Evolutionary conservation across 2,797 vertebrate genomes (phyloP).

Genomic region (Hippocampus kuda): DNA sequence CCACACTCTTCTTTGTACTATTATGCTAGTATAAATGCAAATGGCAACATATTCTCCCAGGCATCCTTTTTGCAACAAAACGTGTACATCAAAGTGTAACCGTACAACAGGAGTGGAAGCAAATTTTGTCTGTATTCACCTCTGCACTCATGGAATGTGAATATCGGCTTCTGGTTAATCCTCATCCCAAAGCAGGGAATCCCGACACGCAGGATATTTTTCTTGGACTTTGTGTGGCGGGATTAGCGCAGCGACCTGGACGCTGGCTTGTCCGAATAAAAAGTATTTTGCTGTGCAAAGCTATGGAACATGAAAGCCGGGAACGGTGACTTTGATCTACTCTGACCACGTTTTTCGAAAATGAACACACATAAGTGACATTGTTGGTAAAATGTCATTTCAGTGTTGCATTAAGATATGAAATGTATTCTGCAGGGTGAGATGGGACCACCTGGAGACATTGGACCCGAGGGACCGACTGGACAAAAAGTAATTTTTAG

Average conservation of each 20-base stretch:
- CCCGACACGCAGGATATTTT: slow-evolving; percentile 67
- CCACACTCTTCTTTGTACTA: background rate
- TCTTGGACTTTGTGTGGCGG: slow-evolving; percentile 65
- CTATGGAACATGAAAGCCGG: slow-evolving; percentile 35
- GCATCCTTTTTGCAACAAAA: background rate
- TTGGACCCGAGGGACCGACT: slow-evolving; percentile 69
- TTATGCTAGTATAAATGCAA: background rate
- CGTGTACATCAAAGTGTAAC: background rate
- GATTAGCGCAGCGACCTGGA: slow-evolving; percentile 57
- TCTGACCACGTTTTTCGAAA: slow-evolving; percentile 16
- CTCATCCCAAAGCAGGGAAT: slow-evolving; percentile 59
- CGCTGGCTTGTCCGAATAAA: slow-evolving; percentile 41
- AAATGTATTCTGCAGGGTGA: slow-evolving; percentile 59
- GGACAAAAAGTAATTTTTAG: slow-evolving; percentile 75
- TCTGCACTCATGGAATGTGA: slow-evolving; percentile 75
- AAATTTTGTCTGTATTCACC: slow-evolving; percentile 41
- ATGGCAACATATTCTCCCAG: background rate
- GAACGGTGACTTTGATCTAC: slow-evolving; percentile 32
- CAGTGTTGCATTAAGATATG: background rate
- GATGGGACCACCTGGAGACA: slow-evolving; percentile 70
- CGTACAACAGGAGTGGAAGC: slow-evolving; percentile 43
- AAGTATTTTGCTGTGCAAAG: slow-evolving; percentile 43
- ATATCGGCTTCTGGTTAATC: slow-evolving; percentile 65
- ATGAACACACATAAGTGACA: background rate
- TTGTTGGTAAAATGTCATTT: background rate